A percentile compares a stretch with the other conserved stretches of the same genome.
Conservation (phyloP, 2,888 invertebrate genomes). For the Lasioglossum leucozonium region DNA sequence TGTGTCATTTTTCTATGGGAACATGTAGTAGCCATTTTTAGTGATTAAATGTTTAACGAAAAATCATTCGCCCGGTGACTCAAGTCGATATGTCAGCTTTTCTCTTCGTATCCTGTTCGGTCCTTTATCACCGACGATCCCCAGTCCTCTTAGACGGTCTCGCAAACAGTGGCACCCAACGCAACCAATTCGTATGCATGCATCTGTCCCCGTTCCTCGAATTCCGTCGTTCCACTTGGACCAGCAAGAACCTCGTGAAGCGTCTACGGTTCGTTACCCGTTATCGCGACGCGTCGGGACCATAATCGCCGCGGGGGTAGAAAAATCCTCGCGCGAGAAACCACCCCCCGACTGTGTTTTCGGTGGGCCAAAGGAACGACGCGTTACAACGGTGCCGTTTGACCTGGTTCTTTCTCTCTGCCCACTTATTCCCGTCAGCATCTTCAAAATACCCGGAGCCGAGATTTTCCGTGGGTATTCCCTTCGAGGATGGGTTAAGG, state of each 20-base stretch:
- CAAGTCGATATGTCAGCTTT: background rate
- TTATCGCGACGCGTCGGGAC: conserved; percentile 13
- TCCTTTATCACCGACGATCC: background rate
- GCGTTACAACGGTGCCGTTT: conserved; percentile 47
- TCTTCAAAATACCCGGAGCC: conserved; percentile 42
- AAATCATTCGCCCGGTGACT: background rate
- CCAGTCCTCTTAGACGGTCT: background rate
- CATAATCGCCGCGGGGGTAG: conserved; percentile 16
- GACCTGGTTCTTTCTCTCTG: conserved; percentile 53
- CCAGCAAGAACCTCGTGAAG: conserved; percentile 14
- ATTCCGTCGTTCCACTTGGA: conserved; percentile 7
- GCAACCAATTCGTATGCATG: conserved; percentile 1
- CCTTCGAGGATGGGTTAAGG: background rate
- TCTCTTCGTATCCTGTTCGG: background rate
- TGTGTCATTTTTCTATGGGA: too few species aligned
- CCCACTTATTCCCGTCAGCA: conserved; percentile 45
- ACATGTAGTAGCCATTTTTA: too few species aligned
- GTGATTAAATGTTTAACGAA: background rate
- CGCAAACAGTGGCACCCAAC: background rate
- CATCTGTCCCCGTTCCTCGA: background rate
- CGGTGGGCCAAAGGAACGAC: conserved; percentile 1
- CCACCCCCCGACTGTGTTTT: conserved; percentile 10
- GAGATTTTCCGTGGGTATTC: conserved; percentile 44
- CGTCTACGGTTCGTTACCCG: conserved; percentile 41
- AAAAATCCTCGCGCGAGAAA: conserved; percentile 19